Conservation (phyloP, 2,888 invertebrate species). For the Hemithea aestivaria region DNA sequence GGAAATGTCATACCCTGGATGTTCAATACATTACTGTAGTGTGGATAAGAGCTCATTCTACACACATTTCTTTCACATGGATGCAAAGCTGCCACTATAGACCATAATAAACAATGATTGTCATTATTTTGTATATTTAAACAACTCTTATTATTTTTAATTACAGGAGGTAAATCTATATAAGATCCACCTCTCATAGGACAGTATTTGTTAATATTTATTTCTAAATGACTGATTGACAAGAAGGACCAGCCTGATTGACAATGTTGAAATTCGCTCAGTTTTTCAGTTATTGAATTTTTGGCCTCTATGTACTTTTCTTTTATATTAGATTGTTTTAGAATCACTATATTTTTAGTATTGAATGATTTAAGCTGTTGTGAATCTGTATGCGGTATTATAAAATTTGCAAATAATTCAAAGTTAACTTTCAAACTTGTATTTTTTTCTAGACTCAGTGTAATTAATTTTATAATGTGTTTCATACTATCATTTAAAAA, state of each 20-base stretch:
- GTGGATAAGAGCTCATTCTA: constrained; percentile 18
- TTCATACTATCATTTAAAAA: no score
- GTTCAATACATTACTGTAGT: constrained; percentile 12
- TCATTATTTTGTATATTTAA: neutral
- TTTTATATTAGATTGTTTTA: no score
- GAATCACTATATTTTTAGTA: no score
- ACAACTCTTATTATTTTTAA: constrained; percentile 1
- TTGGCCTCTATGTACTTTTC: no score
- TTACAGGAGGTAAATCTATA: neutral
- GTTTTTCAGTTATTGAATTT: no score
- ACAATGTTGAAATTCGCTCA: neutral
- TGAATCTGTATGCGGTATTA: no score
- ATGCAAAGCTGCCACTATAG: constrained; percentile 6
- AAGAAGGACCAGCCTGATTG: neutral
- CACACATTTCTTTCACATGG: constrained; percentile 8
- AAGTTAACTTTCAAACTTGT: no score
- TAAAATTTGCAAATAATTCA: no score
- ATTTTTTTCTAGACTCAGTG: no score
- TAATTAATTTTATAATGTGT: no score
- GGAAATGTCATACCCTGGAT: constrained; percentile 16
- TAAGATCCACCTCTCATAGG: neutral
- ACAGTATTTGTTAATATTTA: neutral
- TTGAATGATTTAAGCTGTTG: no score
- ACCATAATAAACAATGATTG: constrained; percentile 12
- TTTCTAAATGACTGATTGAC: neutral